Percentiles rank a stretch among this genome's conserved stretches.
These are phyloP conservation scores for Whitmania pigra DNA, from an alignment of 1,140 invertebrate species.

Conservation along the genomic window DNA sequence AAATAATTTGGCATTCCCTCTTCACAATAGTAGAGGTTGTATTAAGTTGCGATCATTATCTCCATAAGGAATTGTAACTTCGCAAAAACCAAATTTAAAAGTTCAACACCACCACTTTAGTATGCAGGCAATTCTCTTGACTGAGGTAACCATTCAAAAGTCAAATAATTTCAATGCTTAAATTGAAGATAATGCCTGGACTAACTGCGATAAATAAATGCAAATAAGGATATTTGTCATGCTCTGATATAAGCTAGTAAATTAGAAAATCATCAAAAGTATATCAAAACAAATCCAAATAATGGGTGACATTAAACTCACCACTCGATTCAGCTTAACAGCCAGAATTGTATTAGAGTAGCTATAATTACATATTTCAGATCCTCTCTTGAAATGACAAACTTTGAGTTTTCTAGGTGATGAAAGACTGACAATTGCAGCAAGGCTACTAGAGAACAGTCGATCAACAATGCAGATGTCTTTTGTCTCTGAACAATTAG, in stretches of 20 bases:
- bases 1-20: too few relatives aligned
- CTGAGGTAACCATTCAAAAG: too few relatives aligned
- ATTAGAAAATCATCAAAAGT: constrained; percentile 14
- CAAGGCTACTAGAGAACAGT: constrained; percentile 87
- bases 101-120: too few relatives aligned
- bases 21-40: too few relatives aligned
- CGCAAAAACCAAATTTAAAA: too few relatives aligned
- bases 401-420: constrained; percentile 86
- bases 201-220: neutral
- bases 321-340: constrained; percentile 86
- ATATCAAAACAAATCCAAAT: constrained; percentile 23
- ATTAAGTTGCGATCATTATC: too few relatives aligned
- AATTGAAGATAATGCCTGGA: neutral
- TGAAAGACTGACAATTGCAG: constrained; percentile 80
- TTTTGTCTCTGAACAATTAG: constrained; percentile 53
- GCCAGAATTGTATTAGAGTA: constrained; percentile 93
- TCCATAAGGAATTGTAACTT: too few relatives aligned
- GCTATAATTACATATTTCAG: constrained; percentile 95
- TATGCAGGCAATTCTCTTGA: too few relatives aligned
- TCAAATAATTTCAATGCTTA: too few relatives aligned
- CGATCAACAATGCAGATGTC: constrained; percentile 88
- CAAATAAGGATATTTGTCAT: neutral
- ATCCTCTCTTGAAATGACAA: constrained; percentile 94
- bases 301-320: constrained; percentile 46
- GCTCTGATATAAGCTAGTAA: neutral